A percentile compares a stretch with the other conserved stretches of the same genome.
phyloP scores from a whole-genome alignment of 2,113 vertebrate genomes.

The Microtus ochrogaster region DNA sequence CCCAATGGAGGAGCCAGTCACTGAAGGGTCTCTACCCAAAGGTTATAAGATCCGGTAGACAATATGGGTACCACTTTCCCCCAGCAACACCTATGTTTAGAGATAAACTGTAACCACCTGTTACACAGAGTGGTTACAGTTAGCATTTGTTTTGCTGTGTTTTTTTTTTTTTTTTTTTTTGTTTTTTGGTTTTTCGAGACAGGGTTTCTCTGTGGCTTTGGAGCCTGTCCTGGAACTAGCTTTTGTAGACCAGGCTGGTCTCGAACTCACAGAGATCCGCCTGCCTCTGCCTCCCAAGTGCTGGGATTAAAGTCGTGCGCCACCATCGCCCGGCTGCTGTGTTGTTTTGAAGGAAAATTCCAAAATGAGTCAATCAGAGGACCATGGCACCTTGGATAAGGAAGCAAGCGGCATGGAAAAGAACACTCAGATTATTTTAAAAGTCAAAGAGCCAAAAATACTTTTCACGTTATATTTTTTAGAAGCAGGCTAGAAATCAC shows the following conservation, averaged over 20 bases:
- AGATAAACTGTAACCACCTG: not conserved
- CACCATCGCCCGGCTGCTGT: too few species aligned
- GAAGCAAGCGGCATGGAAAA: not conserved
- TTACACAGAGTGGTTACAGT: not conserved
- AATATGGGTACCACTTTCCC: not conserved
- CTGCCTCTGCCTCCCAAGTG: too few species aligned
- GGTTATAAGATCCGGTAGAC: not conserved
- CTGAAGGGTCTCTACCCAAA: not conserved
- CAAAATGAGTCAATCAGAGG: slow-evolving; percentile 1
- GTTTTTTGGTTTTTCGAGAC: too few species aligned
- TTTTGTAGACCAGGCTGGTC: too few species aligned
- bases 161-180: too few species aligned
- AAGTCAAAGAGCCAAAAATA: slow-evolving; percentile 8
- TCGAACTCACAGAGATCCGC: too few species aligned
- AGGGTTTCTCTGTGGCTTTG: too few species aligned
- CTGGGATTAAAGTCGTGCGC: too few species aligned
- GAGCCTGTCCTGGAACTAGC: too few species aligned
- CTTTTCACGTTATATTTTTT: slow-evolving; percentile 3
- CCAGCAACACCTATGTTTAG: not conserved
- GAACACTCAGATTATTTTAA: not conserved
- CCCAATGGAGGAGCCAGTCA: not conserved
- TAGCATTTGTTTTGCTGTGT: not conserved
- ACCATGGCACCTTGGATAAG: not conserved
- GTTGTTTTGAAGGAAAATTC: slow-evolving; percentile 47
- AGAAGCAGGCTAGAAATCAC: slow-evolving; percentile 7